Conservation (phyloP, 2,888 invertebrate genomes). For the Yponomeuta cagnagella region DNA sequence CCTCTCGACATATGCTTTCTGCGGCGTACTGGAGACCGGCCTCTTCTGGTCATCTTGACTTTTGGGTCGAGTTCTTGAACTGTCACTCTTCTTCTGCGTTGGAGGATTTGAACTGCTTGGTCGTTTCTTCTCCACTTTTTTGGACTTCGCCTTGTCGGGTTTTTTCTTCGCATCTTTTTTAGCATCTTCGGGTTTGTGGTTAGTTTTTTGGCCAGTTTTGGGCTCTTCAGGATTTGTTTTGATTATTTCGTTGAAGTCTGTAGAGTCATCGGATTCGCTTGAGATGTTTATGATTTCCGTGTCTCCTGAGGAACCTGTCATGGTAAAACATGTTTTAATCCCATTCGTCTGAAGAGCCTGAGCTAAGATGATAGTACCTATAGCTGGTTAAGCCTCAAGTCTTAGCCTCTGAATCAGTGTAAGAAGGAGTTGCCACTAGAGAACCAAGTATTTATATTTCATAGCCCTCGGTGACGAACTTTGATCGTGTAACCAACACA, state of each 20-base stretch:
- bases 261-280: conserved; percentile 34
- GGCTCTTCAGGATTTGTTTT: not conserved
- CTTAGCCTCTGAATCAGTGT: too few species aligned
- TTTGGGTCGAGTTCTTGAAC: not conserved
- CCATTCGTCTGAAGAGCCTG: too few species aligned
- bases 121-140: not conserved
- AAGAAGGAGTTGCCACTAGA: too few species aligned
- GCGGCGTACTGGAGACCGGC: not conserved
- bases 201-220: conserved; percentile 18
- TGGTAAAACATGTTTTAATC: conserved; percentile 15
- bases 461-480: too few species aligned
- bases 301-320: conserved; percentile 46
- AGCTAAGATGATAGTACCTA: too few species aligned
- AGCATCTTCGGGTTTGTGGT: conserved; percentile 15
- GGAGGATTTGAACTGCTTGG: not conserved
- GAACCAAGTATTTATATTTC: too few species aligned
- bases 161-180: not conserved
- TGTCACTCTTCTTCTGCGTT: not conserved
- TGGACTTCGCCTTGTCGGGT: not conserved
- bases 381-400: too few species aligned
- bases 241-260: conserved; percentile 24
- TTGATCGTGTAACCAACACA: too few species aligned
- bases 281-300: conserved; percentile 42
- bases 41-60: not conserved
- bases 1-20: not conserved